A percentile compares a stretch with the other conserved stretches of the same genome.
phyloP scores from a whole-genome alignment of 2,797 vertebrate genomes.

The Calcarius lapponicus region DNA sequence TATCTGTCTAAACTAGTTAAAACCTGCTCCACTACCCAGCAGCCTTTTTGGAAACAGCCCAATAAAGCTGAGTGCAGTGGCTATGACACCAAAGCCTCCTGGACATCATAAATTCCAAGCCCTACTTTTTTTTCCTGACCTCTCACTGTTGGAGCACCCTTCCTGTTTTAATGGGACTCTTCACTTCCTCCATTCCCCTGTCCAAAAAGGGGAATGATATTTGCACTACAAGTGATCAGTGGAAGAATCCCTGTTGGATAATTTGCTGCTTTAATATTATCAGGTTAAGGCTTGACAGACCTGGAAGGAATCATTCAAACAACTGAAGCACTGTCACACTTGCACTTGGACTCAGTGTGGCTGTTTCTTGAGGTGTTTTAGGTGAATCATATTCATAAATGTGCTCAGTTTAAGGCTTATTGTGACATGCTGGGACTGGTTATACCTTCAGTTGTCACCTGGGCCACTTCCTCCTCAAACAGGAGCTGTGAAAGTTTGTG shows the following conservation, averaged over 20 bases:
- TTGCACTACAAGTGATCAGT: neutral
- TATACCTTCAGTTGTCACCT: neutral
- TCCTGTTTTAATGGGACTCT: conserved; percentile 38
- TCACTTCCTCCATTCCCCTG: conserved; percentile 12
- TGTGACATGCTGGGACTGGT: neutral
- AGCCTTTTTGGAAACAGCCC: conserved; percentile 57
- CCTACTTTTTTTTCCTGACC: conserved; percentile 28
- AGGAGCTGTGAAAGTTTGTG: neutral
- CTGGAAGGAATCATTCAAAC: neutral
- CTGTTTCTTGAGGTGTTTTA: neutral
- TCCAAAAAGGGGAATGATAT: neutral
- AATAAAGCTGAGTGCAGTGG: conserved; percentile 37
- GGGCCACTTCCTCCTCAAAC: neutral
- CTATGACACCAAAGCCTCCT: conserved; percentile 60
- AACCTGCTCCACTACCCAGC: conserved; percentile 62
- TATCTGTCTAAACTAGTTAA: conserved; percentile 73
- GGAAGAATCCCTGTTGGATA: neutral
- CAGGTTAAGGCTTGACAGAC: neutral
- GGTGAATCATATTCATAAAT: neutral
- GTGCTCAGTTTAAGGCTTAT: neutral
- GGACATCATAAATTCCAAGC: conserved; percentile 64
- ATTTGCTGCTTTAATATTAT: neutral
- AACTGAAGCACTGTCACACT: neutral
- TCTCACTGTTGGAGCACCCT: neutral
- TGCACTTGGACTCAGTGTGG: neutral